A percentile compares a stretch with the other conserved stretches of the same genome.
Conservation (phyloP, 2,797 vertebrate genomes). For the Acanthurus lineatus region DNA sequence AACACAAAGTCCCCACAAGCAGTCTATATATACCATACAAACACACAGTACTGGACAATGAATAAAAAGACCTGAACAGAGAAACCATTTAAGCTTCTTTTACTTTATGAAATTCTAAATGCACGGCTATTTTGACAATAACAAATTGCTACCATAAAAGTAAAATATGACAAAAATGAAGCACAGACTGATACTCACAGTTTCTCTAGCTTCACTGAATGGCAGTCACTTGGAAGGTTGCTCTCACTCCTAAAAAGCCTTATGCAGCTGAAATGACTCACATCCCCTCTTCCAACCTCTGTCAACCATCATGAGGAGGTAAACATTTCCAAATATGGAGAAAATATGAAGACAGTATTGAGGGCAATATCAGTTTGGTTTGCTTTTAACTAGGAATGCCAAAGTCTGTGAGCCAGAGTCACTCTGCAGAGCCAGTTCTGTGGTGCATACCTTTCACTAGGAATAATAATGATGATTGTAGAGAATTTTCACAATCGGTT, state of each 20-base stretch:
- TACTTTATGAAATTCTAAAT: neutral
- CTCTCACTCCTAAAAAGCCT: constrained; percentile 79
- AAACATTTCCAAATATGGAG: constrained; percentile 99
- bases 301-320: constrained; percentile 94
- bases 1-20: constrained; percentile 23
- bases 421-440: constrained; percentile 80
- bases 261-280: constrained; percentile 89
- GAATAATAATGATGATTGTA: constrained; percentile 80
- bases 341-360: constrained; percentile 92
- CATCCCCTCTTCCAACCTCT: constrained; percentile 92
- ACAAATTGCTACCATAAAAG: neutral
- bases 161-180: constrained; percentile 34
- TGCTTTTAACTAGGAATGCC: constrained; percentile 87
- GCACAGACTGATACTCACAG: constrained; percentile 82
- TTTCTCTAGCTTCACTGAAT: constrained; percentile 70
- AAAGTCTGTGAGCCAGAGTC: constrained; percentile 78
- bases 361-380: constrained; percentile 90
- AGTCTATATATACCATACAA: neutral
- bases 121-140: neutral
- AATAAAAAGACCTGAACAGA: neutral
- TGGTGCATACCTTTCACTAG: constrained; percentile 81
- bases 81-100: constrained; percentile 4
- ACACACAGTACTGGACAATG: neutral
- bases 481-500: constrained; percentile 71
- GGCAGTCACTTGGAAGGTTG: constrained; percentile 72